A percentile compares a stretch with the other conserved stretches of the same genome.
phyloP scores from a whole-genome alignment of 2,113 vertebrate genomes.

The Xiphias gladius region DNA sequence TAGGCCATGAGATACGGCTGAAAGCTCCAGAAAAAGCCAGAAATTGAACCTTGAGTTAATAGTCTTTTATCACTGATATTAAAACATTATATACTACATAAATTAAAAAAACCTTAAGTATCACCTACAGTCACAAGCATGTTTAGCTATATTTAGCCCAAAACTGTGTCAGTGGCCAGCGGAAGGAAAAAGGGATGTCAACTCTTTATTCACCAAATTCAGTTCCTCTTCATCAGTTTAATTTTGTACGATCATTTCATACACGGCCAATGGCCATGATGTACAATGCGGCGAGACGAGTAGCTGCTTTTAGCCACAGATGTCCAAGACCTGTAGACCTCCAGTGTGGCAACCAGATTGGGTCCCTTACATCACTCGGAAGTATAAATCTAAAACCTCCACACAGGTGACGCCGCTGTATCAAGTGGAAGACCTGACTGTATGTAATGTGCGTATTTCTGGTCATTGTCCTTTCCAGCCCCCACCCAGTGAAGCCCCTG shows the following conservation, averaged over 20 bases:
- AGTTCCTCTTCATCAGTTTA: not conserved
- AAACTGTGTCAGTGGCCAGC: not conserved
- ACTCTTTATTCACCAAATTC: not conserved
- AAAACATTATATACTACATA: no score
- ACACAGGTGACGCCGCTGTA: not conserved
- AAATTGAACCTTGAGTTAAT: no score
- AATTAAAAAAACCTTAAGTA: no score
- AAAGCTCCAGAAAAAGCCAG: not conserved
- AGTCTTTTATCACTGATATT: no score
- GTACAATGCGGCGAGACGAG: not conserved
- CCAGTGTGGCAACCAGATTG: conserved; percentile 39
- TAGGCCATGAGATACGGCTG: not conserved
- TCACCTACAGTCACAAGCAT: no score
- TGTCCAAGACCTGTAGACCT: conserved; percentile 19
- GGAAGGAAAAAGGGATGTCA: not conserved
- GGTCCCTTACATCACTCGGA: not conserved
- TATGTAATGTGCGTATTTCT: not conserved
- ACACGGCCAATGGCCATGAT: not conserved
- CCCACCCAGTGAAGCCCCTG: conserved; percentile 94
- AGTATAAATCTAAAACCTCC: not conserved
- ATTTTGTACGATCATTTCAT: not conserved
- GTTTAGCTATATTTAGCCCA: no score
- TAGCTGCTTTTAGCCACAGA: not conserved
- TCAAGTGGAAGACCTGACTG: conserved; percentile 13
- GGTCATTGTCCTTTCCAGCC: conserved; percentile 79